These are phyloP conservation scores for Lutraria lutraria DNA, from an alignment of 2,888 invertebrate species.

Conservation along the genomic window DNA sequence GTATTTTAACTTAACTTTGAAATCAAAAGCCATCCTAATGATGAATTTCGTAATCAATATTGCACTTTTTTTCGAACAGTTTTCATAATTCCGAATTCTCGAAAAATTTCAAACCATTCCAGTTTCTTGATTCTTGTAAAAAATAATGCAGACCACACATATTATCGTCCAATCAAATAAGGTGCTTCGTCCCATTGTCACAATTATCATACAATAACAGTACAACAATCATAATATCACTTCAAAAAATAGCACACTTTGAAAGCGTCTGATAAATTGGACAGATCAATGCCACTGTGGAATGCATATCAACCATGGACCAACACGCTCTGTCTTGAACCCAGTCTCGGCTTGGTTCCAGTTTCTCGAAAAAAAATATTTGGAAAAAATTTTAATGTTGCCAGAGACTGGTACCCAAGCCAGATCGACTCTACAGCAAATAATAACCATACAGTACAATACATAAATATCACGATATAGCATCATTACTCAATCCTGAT, in stretches of 20 bases:
- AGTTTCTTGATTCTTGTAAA: conserved; percentile 43
- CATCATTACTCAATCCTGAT: background rate
- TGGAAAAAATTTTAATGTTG: conserved; percentile 3
- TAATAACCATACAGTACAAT: conserved; percentile 21
- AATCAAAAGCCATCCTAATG: conserved; percentile 35
- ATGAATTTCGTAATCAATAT: conserved; percentile 39
- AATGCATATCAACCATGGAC: conserved; percentile 49
- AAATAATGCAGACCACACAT: conserved; percentile 42
- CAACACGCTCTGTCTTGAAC: conserved; percentile 26
- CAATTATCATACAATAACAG: background rate
- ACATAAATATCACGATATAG: conserved; percentile 14
- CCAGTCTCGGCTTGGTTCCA: conserved; percentile 40
- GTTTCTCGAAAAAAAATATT: conserved; percentile 2
- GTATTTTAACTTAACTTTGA: background rate
- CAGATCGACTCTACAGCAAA: conserved; percentile 64
- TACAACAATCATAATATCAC: background rate
- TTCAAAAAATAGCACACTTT: conserved; percentile 48
- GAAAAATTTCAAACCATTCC: conserved; percentile 38
- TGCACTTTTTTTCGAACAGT: conserved; percentile 50
- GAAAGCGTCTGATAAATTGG: conserved; percentile 12
- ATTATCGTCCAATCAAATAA: conserved; percentile 19
- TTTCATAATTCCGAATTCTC: conserved; percentile 33
- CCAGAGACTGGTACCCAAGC: conserved; percentile 29
- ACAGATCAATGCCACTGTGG: conserved; percentile 37
- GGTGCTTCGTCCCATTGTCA: conserved; percentile 9